These are phyloP conservation scores for Eupithecia insigniata DNA, from an alignment of 2,888 invertebrate species.

Conservation along the genomic window DNA sequence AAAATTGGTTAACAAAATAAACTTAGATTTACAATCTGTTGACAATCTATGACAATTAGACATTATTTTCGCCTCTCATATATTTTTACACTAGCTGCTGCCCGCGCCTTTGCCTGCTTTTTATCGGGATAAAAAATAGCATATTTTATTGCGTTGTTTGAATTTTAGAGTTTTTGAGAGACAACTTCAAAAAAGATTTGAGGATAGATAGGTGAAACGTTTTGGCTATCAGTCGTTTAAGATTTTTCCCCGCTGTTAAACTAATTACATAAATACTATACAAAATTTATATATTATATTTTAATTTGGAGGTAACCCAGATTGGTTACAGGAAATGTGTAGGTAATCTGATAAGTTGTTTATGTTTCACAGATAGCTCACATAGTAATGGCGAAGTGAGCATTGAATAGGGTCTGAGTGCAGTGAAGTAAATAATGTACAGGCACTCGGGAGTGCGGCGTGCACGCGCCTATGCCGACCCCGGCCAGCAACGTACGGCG, in stretches of 20 bases:
- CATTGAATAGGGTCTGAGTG: neutral
- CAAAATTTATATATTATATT: too few species aligned
- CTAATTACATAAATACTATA: too few species aligned
- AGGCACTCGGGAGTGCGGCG: conserved; percentile 3
- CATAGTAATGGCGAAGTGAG: neutral
- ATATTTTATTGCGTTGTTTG: neutral
- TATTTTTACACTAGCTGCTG: too few species aligned
- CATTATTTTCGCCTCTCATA: too few species aligned
- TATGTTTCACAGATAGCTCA: neutral
- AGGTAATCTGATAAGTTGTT: neutral
- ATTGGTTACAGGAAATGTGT: neutral
- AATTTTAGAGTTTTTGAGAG: neutral
- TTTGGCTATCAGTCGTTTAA: too few species aligned
- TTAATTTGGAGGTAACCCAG: neutral
- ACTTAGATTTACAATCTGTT: too few species aligned
- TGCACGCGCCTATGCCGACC: conserved; percentile 5
- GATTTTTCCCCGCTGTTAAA: too few species aligned
- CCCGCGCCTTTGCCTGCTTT: too few species aligned
- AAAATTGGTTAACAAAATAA: too few species aligned
- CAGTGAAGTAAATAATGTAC: neutral
- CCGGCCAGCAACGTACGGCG: conserved; percentile 20
- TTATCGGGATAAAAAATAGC: too few species aligned
- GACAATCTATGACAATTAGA: too few species aligned
- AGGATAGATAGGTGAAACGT: too few species aligned
- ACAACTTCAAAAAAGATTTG: neutral